phyloP scores from a whole-genome alignment of 2,113 vertebrate species.

The Labeo catla region DNA sequence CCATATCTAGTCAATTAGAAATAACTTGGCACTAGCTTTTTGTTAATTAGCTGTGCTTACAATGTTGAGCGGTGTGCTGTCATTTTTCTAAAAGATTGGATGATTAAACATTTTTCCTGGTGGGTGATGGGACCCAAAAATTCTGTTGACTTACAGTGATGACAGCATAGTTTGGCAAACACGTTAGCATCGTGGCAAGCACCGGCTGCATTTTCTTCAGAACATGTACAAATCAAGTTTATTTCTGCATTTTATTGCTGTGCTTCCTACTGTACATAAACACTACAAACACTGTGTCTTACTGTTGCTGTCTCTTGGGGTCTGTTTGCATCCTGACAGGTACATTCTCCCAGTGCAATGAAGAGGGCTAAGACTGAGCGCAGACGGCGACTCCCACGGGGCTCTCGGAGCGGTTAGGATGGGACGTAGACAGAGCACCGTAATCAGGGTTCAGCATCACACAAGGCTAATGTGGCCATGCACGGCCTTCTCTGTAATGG shows the following conservation, averaged over 20 bases:
- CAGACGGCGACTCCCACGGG: conserved; percentile 16
- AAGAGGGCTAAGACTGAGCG: conserved; percentile 19
- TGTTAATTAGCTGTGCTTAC: no score
- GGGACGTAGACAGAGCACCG: conserved; percentile 40
- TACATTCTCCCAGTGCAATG: conserved; percentile 25
- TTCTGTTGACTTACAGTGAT: no score
- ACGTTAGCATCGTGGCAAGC: not conserved
- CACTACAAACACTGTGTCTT: not conserved
- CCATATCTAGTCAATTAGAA: no score
- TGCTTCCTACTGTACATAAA: not conserved
- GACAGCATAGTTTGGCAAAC: not conserved
- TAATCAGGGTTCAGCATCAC: conserved; percentile 50
- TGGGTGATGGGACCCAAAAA: no score
- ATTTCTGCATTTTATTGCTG: not conserved
- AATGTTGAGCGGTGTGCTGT: no score
- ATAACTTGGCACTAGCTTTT: no score
- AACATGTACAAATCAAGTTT: not conserved
- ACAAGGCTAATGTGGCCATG: conserved; percentile 29
- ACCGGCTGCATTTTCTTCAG: not conserved
- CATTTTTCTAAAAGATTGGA: no score
- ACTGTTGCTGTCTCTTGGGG: conserved; percentile 19
- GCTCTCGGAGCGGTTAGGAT: conserved; percentile 30
- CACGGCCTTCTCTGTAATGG: conserved; percentile 42
- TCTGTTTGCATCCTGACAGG: conserved; percentile 3
- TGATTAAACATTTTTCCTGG: no score